A percentile compares a stretch with the other conserved stretches of the same genome.
phyloP scores from a whole-genome alignment of 1,140 invertebrate genomes.

The Halyomorpha halys region DNA sequence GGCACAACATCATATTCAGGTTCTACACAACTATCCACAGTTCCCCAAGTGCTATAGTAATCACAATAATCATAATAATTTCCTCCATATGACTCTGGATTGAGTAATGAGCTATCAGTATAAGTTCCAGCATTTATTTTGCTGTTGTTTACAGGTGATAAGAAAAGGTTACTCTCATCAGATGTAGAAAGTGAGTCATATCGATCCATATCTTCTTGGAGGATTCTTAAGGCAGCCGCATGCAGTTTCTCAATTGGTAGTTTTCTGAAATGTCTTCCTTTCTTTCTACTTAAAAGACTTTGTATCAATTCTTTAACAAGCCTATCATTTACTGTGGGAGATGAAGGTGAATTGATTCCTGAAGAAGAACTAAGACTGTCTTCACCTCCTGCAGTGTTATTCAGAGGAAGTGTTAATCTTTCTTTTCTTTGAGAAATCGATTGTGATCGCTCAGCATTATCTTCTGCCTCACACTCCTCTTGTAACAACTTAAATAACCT shows the following conservation, averaged over 20 bases:
- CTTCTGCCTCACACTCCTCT: constrained; percentile 42
- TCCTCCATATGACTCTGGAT: constrained; percentile 35
- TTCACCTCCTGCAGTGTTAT: constrained; percentile 25
- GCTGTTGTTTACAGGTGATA: constrained; percentile 28
- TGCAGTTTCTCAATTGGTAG: constrained; percentile 45
- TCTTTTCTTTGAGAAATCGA: constrained; percentile 33
- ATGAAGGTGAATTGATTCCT: constrained; percentile 42
- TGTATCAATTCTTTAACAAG: constrained; percentile 46
- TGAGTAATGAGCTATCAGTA: constrained; percentile 32
- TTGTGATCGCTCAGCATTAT: constrained; percentile 33
- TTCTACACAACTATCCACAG: constrained; percentile 31
- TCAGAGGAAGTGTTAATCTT: constrained; percentile 37
- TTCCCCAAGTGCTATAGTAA: constrained; percentile 50
- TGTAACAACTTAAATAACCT: constrained; percentile 54
- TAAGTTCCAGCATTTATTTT: constrained; percentile 15
- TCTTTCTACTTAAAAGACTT: constrained; percentile 43
- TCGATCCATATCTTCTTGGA: constrained; percentile 41
- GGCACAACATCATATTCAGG: constrained; percentile 39
- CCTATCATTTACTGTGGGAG: constrained; percentile 43
- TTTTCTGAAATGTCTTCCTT: constrained; percentile 41
- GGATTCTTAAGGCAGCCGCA: constrained; percentile 43
- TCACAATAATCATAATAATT: constrained; percentile 41
- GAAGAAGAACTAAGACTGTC: constrained; percentile 36
- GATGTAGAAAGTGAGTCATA: constrained; percentile 35
- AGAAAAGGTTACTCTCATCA: constrained; percentile 30